Conservation (phyloP, 2,113 vertebrate species). For the Litocranius walleri region DNA sequence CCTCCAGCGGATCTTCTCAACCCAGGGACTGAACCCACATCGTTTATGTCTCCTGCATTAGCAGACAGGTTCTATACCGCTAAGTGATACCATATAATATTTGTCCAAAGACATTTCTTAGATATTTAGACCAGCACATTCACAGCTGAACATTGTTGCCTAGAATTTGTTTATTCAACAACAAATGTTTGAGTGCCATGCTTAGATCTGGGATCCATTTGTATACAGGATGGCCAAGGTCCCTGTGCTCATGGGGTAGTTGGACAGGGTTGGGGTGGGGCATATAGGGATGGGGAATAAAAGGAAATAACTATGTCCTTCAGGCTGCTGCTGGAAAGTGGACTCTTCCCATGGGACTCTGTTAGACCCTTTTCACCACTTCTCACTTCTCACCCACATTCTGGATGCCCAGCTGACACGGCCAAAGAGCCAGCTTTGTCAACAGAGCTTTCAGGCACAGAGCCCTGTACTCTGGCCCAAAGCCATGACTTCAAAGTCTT, state of each 20-base stretch:
- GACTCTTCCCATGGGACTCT: neutral
- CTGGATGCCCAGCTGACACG: neutral
- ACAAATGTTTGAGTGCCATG: rapidly evolving
- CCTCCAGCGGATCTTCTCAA: neutral
- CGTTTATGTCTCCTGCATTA: neutral
- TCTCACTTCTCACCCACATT: constrained; percentile 55
- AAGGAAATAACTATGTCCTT: neutral
- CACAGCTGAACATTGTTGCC: neutral
- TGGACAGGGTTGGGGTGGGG: neutral
- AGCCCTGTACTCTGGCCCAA: constrained; percentile 29
- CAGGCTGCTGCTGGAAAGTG: neutral
- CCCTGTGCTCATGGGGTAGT: neutral
- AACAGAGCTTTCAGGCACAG: neutral
- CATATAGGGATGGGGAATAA: no score
- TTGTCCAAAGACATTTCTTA: neutral
- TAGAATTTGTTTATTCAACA: neutral
- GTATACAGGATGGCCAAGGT: neutral
- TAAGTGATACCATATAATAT: neutral
- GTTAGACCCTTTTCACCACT: neutral
- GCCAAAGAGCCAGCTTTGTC: neutral
- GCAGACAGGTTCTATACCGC: neutral
- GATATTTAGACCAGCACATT: neutral
- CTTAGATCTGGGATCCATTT: neutral
- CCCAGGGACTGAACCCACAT: neutral
- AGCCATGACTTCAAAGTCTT: neutral